Base-by-base conservation (phyloP, 2,888 invertebrate species). In the Stegophylla sp. region DNA sequence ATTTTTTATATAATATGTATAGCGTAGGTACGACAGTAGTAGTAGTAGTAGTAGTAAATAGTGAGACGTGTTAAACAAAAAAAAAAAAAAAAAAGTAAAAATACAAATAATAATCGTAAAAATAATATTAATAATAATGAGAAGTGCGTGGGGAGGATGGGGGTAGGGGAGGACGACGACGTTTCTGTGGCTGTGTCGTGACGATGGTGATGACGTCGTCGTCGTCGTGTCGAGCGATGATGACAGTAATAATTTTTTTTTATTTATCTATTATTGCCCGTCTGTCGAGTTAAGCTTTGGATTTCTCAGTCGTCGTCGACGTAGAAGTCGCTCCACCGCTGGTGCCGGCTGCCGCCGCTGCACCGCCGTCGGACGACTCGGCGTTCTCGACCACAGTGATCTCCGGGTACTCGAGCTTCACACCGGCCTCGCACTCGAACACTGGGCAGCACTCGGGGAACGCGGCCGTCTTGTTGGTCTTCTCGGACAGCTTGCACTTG, bases 371-470 rank as follows among this genome's bases (percentile, higher is more conserved):
- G 56, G 84, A 79, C 76, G 28, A 71, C 10, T 88, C 85, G 85
- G 88, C 84, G 85, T 88, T 84, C 86, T 89, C 83, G 85, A 88
- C 84, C 85, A 90, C 86, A 75, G 91, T 90, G 83, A 94, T 90
- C 85, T 94, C 94, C 3, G 95, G 95, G 88, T 93, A 95, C 87
- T 95, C 94, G 85, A 95, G 87, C 85, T 92, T 93, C 75, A 91
- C 93, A 61, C 95, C 95, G 26, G 91, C 91, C 86, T 95, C 94
- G 87, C 95, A 95, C 12, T 92, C 92, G 89, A 95, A 95, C 83
- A 88, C 88, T 1, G 95, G 95, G 86, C 95, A 96, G 87, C 95
- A 95, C 45, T 88, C 90, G 10, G 95, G 95, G 91, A 95, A 96
- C 1, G 92, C 88, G 1, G 95, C 94, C 12, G 94, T 94, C 87